Evolutionary conservation across 2,888 invertebrate species (phyloP), one percentile per base, ranked within the genome.

Genomic region (Catocala sponsa): DNA sequence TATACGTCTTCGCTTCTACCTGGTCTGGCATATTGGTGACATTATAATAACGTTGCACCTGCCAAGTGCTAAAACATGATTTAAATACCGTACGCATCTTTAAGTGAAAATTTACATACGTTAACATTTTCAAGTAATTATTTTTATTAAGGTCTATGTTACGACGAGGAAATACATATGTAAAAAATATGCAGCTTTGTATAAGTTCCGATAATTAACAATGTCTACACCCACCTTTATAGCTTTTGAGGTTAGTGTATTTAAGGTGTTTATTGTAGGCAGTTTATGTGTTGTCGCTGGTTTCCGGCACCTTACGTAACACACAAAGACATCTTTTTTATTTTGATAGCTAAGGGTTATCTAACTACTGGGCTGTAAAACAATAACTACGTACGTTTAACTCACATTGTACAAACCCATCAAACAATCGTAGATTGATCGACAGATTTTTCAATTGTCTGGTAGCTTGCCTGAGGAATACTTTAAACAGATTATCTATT

Each of bases 251-350:
- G 49, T 59, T 56, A 11, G 50, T 33, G 41, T 62, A 58, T 68
- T 70, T 63, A 56, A 61, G 55, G 46, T 55, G 65, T 78, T 67
- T 65, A 62, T 47, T 59, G 55, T 55, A 54, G 57, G 49, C 50
- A 38, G 61, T 53, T 60, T 57, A 48, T 61, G 62, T 43, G 59
- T 61, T 47, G 53, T 63, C 35, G 41, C 35, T 2, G 13, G 60
- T 75, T 72, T 78, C 73, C 78, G 68, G 61, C n/a, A 62, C 41
- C 42, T 78, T 77, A 50, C 63, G 25, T 62, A 76, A 76, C 49
- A 49, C 32, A 63, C 63, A 59, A 55, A 68, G 61, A 53, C 69
- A 73, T 65, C 55, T 78, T 67, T 68, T 64, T 59, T 25, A 58
- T 41, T 50, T 65, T 66, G 64, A 61, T 48, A 52, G 58, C 53